Percentiles rank a stretch among this genome's conserved stretches.
Conservation (phyloP, 2,797 vertebrate genomes). For the Knipowitschia caucasica region DNA sequence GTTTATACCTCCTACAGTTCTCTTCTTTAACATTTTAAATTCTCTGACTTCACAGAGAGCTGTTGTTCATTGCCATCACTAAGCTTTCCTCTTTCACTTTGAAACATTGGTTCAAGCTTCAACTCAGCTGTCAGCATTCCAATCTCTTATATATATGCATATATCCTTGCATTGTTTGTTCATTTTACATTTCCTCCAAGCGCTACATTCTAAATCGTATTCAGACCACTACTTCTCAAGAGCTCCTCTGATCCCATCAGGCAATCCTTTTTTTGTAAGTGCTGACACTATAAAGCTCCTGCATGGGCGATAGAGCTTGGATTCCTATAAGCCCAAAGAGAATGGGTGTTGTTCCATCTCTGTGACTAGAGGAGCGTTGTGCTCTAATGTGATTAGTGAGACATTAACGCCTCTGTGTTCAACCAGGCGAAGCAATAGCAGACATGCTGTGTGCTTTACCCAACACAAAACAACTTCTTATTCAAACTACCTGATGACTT, state of each 20-base stretch:
- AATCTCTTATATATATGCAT: slow-evolving; percentile 34
- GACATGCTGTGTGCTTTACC: slow-evolving; percentile 39
- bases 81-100: slow-evolving; percentile 54
- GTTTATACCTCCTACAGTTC: slow-evolving; percentile 22
- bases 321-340: slow-evolving; percentile 60
- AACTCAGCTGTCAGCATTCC: slow-evolving; percentile 54
- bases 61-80: slow-evolving; percentile 49
- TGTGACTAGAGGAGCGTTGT: slow-evolving; percentile 67
- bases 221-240: slow-evolving; percentile 60
- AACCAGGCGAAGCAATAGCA: slow-evolving; percentile 60
- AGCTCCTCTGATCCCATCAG: slow-evolving; percentile 69
- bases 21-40: slow-evolving; percentile 32
- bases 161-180: slow-evolving; percentile 51
- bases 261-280: slow-evolving; percentile 67
- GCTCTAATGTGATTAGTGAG: slow-evolving; percentile 76
- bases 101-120: slow-evolving; percentile 58
- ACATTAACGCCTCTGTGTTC: slow-evolving; percentile 70
- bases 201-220: slow-evolving; percentile 59
- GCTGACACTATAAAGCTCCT: slow-evolving; percentile 64
- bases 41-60: slow-evolving; percentile 46
- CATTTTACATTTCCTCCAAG: slow-evolving; percentile 59
- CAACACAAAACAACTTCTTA: slow-evolving; percentile 29
- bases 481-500: slow-evolving; percentile 22
- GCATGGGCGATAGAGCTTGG: slow-evolving; percentile 55
- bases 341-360: slow-evolving; percentile 67